phyloP scores from a whole-genome alignment of 2,113 vertebrate genomes.

The Struthio camelus region DNA sequence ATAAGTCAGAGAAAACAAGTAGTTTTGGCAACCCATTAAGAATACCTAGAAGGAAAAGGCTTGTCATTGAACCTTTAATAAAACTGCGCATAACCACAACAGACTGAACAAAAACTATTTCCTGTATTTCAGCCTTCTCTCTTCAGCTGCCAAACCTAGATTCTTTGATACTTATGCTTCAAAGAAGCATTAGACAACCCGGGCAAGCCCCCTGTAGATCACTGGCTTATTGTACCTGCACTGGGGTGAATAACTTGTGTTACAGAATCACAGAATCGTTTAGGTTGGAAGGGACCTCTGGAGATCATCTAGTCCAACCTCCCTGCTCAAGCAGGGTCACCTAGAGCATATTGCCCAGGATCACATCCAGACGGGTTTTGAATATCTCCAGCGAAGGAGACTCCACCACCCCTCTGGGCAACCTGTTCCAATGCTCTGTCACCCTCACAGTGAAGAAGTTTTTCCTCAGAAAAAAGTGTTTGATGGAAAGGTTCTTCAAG shows the following conservation, averaged over 20 bases:
- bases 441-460: no score
- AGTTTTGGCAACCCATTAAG: neutral
- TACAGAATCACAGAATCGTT: no score
- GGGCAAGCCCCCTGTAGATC: neutral
- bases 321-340: no score
- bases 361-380: no score
- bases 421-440: no score
- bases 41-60: neutral
- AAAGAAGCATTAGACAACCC: neutral
- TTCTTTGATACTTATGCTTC: neutral
- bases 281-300: no score
- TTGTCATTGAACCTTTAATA: neutral
- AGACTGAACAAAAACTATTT: neutral
- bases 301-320: no score
- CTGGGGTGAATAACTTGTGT: neutral
- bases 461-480: no score
- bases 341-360: no score
- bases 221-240: neutral
- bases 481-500: neutral
- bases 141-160: neutral
- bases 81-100: neutral
- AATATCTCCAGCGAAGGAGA: no score
- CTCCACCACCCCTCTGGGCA: no score
- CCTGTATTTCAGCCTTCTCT: neutral
- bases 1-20: neutral